These are phyloP conservation scores for Diploscapter pachys DNA, from an alignment of 1,140 invertebrate species.

Conservation along the genomic window DNA sequence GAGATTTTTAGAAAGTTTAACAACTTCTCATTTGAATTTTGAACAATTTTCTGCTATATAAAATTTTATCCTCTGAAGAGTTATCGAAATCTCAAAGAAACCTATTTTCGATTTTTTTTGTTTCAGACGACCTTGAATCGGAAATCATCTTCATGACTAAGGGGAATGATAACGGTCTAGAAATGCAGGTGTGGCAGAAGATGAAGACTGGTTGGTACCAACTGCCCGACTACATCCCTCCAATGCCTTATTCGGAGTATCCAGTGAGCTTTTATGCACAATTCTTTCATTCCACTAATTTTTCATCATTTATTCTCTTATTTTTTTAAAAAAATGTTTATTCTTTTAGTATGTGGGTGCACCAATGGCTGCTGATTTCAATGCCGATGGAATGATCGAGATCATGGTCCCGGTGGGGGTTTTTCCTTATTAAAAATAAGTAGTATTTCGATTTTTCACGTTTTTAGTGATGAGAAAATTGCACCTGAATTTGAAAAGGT, in stretches of 20 bases:
- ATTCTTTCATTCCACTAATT: not conserved
- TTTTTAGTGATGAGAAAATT: too few species aligned
- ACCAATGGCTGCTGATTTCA: slow-evolving; percentile 49
- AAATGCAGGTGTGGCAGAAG: slow-evolving; percentile 40
- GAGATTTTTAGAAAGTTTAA: not conserved
- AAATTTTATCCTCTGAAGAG: too few species aligned
- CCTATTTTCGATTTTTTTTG: not conserved
- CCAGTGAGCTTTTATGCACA: not conserved
- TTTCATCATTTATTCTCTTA: not conserved
- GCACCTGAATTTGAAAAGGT: too few species aligned
- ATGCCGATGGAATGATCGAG: slow-evolving; percentile 48
- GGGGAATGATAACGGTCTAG: slow-evolving; percentile 19
- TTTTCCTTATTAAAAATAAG: too few species aligned
- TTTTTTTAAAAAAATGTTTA: not conserved
- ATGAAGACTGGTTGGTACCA: slow-evolving; percentile 14
- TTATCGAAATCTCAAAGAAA: not conserved
- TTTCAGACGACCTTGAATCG: slow-evolving; percentile 41
- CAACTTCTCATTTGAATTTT: too few species aligned
- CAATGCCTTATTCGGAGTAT: not conserved
- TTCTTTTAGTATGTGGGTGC: slow-evolving; percentile 37
- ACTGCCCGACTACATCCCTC: too few species aligned
- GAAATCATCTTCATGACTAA: slow-evolving; percentile 50
- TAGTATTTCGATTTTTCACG: too few species aligned
- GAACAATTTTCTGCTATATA: too few species aligned
- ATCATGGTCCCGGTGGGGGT: slow-evolving; percentile 40